Percentiles rank a stretch among this genome's conserved stretches.
phyloP scores from a whole-genome alignment of 92 coral and sea anemone species.

The Actinostola sp. region DNA sequence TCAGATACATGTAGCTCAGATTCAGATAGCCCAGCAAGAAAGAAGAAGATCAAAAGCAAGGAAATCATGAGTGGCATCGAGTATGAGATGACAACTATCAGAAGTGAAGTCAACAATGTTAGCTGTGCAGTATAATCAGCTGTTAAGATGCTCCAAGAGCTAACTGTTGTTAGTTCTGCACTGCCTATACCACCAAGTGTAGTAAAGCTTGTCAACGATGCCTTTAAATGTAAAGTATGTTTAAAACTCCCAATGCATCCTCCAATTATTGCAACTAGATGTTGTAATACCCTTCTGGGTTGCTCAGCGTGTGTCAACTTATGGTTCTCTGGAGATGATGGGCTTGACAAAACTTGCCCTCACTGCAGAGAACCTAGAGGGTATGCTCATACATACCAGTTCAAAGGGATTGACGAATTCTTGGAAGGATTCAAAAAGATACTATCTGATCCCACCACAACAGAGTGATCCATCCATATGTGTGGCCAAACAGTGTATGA shows the following conservation, averaged over 20 bases:
- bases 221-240: constrained; percentile 48
- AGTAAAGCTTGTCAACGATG: constrained; percentile 33
- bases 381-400: constrained; percentile 41
- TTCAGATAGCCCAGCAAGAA: too few relatives aligned
- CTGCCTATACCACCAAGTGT: constrained; percentile 26
- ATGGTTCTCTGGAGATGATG: constrained; percentile 41
- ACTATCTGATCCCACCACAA: too few relatives aligned
- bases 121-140: too few relatives aligned
- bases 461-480: too few relatives aligned
- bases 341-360: constrained; percentile 35
- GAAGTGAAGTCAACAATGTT: too few relatives aligned
- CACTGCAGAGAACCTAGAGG: constrained; percentile 29
- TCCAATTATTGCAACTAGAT: constrained; percentile 39
- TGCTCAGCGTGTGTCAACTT: constrained; percentile 29
- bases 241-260: constrained; percentile 27
- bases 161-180: constrained; percentile 19
- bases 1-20: too few relatives aligned
- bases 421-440: constrained; percentile 27
- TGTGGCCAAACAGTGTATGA: too few relatives aligned
- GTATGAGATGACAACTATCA: neutral
- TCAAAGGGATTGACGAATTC: constrained; percentile 42
- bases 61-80: too few relatives aligned
- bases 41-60: too few relatives aligned
- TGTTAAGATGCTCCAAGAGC: constrained; percentile 15
- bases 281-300: constrained; percentile 37